Evolutionary conservation across 2,113 vertebrate species (phyloP).

Genomic region (Glaucomys volans): DNA sequence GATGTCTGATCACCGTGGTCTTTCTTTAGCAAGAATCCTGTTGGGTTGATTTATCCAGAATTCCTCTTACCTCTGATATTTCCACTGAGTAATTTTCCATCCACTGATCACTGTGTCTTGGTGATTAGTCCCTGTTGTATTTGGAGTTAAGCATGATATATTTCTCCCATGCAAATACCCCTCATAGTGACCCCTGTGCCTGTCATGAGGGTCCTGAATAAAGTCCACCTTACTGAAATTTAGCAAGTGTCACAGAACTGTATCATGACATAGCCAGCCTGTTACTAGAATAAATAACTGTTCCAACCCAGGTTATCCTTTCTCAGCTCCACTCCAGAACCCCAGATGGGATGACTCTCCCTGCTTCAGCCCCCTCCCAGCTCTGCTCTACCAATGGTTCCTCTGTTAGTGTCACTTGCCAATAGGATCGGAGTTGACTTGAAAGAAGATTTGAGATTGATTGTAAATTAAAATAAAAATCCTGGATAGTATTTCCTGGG

Average conservation of each 20-base stretch:
- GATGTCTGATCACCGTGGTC: background rate
- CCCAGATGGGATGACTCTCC: background rate
- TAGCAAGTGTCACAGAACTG: background rate
- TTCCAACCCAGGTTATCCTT: background rate
- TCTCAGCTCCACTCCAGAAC: background rate
- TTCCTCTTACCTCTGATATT: background rate
- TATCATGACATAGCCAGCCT: background rate
- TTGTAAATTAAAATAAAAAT: slow-evolving; percentile 33
- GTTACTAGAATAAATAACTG: background rate
- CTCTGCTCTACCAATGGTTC: background rate
- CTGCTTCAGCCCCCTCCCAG: background rate
- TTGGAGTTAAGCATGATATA: background rate
- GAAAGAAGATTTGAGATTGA: background rate
- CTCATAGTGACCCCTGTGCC: background rate
- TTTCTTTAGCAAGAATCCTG: background rate
- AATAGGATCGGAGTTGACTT: background rate
- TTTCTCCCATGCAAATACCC: background rate
- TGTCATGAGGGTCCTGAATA: background rate
- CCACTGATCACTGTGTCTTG: background rate
- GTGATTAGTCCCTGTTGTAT: background rate
- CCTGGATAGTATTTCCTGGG: background rate
- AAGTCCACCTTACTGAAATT: background rate
- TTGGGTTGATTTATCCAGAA: background rate
- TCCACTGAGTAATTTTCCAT: background rate
- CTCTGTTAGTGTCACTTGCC: background rate